Evolutionary conservation across 2,113 vertebrate species (phyloP).

Genomic region (Maccullochella peelii): DNA sequence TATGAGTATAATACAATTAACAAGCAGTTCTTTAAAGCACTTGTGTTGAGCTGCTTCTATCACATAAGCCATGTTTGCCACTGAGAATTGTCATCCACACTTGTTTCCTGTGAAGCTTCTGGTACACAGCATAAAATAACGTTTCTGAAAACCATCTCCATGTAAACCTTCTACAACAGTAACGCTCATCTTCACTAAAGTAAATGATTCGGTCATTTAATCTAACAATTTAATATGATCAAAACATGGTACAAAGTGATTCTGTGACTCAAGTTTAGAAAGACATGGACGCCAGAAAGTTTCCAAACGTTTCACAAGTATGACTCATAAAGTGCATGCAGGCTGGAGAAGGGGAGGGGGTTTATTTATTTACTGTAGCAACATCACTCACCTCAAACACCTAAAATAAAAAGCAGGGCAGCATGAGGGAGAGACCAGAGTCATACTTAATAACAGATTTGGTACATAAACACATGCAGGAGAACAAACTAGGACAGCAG

Average conservation of each 20-base stretch:
- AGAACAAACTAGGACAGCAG: constrained; percentile 18
- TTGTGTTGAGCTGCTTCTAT: background rate
- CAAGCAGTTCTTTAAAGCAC: background rate
- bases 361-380: constrained; percentile 39
- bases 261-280: background rate
- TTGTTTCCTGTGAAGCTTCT: background rate
- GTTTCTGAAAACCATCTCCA: background rate
- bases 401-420: constrained; percentile 91
- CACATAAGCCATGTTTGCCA: background rate
- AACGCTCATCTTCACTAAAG: background rate
- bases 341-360: background rate
- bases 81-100: background rate
- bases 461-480: constrained; percentile 60
- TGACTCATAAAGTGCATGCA: constrained; percentile 65
- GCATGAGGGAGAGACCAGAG: constrained; percentile 89
- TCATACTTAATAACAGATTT: constrained; percentile 72
- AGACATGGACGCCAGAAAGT: constrained; percentile 1
- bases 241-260: background rate
- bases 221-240: background rate
- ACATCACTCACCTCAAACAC: constrained; percentile 95
- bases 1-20: background rate
- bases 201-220: background rate
- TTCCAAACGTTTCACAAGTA: constrained; percentile 42
- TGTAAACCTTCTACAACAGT: background rate
- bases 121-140: background rate